Conservation (phyloP, 1,140 invertebrate species). For the Formica selysi region DNA sequence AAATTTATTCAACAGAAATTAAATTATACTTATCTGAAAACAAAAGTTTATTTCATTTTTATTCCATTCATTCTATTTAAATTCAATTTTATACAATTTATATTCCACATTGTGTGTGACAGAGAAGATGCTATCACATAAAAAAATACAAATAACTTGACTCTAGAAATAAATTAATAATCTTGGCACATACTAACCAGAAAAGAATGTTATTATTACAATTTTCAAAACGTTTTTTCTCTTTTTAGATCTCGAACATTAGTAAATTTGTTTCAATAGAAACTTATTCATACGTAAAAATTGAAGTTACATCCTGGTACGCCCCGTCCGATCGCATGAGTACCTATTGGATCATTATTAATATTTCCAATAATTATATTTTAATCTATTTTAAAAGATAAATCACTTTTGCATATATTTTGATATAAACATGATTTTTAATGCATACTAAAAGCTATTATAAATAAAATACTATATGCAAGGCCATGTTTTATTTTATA, state of each 20-base stretch:
- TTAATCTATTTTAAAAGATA: conserved; percentile 35
- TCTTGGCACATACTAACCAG: too few species aligned
- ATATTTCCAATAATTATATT: neutral
- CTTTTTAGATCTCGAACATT: neutral
- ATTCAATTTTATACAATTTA: too few species aligned
- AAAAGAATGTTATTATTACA: neutral
- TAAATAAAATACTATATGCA: conserved; percentile 2
- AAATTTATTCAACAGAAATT: too few species aligned
- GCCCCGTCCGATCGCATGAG: neutral
- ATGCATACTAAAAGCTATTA: conserved; percentile 21
- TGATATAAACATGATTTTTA: conserved; percentile 18
- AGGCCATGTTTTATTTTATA: neutral
- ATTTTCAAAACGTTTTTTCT: neutral
- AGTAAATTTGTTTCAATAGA: conserved; percentile 11
- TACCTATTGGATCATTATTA: neutral
- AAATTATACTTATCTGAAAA: too few species aligned
- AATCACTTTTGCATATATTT: conserved; percentile 37
- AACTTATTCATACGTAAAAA: conserved; percentile 12
- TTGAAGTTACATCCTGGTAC: neutral
- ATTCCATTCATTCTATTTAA: too few species aligned
- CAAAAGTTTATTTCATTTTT: too few species aligned
- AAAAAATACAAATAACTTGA: neutral
- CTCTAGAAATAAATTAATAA: too few species aligned
- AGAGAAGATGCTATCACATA: neutral
- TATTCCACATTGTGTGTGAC: too few species aligned